A percentile compares a stretch with the other conserved stretches of the same genome.
These are phyloP conservation scores for Fabriciana adippe DNA, from an alignment of 2,888 invertebrate genomes.

Conservation along the genomic window DNA sequence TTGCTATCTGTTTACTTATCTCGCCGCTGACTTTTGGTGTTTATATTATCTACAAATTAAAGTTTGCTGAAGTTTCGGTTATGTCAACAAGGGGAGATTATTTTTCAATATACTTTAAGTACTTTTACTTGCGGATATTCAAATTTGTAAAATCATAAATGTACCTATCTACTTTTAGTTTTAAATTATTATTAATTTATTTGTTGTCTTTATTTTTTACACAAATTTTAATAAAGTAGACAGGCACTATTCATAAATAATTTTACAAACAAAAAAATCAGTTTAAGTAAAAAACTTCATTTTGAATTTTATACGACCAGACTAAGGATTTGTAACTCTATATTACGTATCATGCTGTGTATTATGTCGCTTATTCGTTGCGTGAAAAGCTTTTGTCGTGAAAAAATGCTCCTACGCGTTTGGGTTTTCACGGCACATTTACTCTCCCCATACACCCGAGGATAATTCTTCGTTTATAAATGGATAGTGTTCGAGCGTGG, in stretches of 20 bases:
- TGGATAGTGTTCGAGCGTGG: constrained; percentile 67
- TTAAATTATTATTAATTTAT: too few relatives aligned
- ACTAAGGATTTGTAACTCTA: constrained; percentile 1
- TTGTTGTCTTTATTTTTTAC: too few relatives aligned
- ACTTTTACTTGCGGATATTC: constrained; percentile 20
- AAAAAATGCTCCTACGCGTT: constrained; percentile 70
- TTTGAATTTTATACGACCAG: background rate
- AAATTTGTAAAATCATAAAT: constrained; percentile 4
- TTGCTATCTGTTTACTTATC: constrained; percentile 67
- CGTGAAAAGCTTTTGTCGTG: constrained; percentile 68
- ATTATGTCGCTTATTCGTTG: constrained; percentile 52
- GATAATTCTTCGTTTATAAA: constrained; percentile 75
- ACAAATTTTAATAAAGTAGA: too few relatives aligned
- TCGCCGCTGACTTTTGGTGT: constrained; percentile 66
- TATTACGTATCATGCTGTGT: constrained; percentile 18
- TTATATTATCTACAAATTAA: constrained; percentile 75
- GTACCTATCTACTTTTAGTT: background rate
- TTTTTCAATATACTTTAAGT: constrained; percentile 37
- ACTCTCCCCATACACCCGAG: constrained; percentile 62
- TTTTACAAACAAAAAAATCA: too few relatives aligned
- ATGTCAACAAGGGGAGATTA: constrained; percentile 50
- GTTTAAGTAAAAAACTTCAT: too few relatives aligned
- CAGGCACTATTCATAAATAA: too few relatives aligned
- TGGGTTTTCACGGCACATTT: constrained; percentile 76
- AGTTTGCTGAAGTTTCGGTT: constrained; percentile 71